Evolutionary conservation across 1,140 invertebrate genomes (phyloP).

Genomic region (Leptopilina clavipes): DNA sequence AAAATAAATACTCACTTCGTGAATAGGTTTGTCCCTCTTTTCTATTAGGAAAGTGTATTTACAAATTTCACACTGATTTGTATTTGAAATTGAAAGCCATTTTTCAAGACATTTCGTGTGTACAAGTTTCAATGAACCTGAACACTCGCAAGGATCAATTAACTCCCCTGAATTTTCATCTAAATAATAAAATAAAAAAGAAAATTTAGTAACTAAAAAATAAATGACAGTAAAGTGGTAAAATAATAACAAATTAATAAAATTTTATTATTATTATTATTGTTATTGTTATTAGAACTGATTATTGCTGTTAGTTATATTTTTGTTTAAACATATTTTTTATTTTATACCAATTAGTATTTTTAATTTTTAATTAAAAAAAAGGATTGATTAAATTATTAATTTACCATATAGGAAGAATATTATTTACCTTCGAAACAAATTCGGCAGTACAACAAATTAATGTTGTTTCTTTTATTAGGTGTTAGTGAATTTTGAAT

Average conservation of each 20-base stretch:
- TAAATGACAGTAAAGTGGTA: neutral
- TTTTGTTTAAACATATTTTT: no score
- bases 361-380: no score
- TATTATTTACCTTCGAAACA: conserved; percentile 60
- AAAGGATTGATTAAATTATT: no score
- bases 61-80: conserved; percentile 78
- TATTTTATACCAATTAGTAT: no score
- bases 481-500: neutral
- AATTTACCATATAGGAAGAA: neutral
- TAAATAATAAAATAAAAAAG: conserved; percentile 38
- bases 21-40: conserved; percentile 59
- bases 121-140: conserved; percentile 75
- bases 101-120: conserved; percentile 77
- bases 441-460: conserved; percentile 54
- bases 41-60: conserved; percentile 72
- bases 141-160: conserved; percentile 78
- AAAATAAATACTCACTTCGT: conserved; percentile 53
- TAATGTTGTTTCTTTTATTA: neutral
- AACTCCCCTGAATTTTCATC: conserved; percentile 73
- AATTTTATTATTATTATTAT: no score
- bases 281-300: no score
- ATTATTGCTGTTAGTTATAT: no score
- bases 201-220: neutral
- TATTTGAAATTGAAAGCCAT: conserved; percentile 78
- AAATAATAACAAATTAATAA: no score